Percentiles rank a stretch among this genome's conserved stretches.
Evolutionary conservation across 2,113 vertebrate species (phyloP).

Genomic region (Onychostruthus taczanowskii): DNA sequence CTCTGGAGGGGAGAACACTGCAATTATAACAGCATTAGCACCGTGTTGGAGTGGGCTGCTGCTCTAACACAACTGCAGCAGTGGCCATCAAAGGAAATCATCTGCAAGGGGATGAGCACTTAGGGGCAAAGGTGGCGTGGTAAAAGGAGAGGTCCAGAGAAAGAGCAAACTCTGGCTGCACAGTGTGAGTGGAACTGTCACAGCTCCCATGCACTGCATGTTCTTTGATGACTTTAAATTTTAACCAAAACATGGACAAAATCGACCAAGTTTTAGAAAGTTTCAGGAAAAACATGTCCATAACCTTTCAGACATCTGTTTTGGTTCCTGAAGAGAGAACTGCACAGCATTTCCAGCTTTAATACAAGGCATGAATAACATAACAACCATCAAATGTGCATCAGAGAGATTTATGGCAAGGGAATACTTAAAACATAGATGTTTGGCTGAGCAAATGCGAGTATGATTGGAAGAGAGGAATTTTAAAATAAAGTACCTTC

Average conservation of each 20-base stretch:
- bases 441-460: background rate
- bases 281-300: background rate
- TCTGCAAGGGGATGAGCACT: background rate
- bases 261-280: background rate
- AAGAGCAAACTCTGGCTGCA: background rate
- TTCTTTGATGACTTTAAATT: background rate
- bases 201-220: background rate
- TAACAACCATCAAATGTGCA: background rate
- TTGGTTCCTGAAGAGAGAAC: background rate
- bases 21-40: background rate
- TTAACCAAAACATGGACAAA: background rate
- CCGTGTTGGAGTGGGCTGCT: background rate
- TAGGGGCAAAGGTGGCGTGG: background rate
- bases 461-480: background rate
- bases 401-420: background rate
- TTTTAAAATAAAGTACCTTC: background rate
- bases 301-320: background rate
- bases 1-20: background rate
- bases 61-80: background rate
- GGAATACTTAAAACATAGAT: background rate
- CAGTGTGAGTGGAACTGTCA: background rate
- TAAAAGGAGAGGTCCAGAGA: background rate
- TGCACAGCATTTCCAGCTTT: background rate
- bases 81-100: background rate
- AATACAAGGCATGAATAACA: background rate